Evolutionary conservation across 1,140 invertebrate species (phyloP), one percentile per base, ranked within the genome.

Genomic region (Eupristina koningsbergeri): DNA sequence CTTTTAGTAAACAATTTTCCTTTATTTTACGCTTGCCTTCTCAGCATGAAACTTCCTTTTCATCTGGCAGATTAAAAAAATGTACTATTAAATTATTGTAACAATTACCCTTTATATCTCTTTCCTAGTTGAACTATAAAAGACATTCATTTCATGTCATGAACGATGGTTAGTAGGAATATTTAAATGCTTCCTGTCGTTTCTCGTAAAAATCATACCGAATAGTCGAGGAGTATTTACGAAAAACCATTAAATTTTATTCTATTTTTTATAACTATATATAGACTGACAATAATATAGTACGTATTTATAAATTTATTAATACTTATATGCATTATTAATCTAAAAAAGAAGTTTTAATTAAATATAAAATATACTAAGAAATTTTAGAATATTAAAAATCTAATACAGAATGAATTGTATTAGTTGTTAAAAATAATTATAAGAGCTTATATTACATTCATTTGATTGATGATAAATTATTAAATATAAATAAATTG

Each of bases 1-100:
- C 74, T 41, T 83, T 47, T 31, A 64, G 76, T n/a, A 50, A 71
- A 80, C 78, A 80, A 80, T 80, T 80, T 69, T 45, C 45, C 47
- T n/a, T 31, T 26, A n/a, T 36, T 61, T 58, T 39, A 61, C 11
- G 19, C 5, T 50, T 36, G 41, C 6, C n/a, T 34, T 17, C 31
- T 29, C 2, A 3, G 19, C 74, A 3, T 22, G 50, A 61, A 26
- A 1, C 67, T 17, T 41, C 29, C 67, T 9, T 15, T 45, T 50
- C 31, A 19, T 13, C n/a, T 17, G 45, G 47, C 45, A 50, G 45
- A 58, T 73, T 67, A 39, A 47, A 47, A n/a, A 71, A 64, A 64
- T 64, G 0, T 64, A 31, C 11, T 15, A 31, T 64, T 64, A 29
- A 31, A 64, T 31, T 19, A n/a, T n/a, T 17, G 61, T 64, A 64